These are phyloP conservation scores for Flexamia atlantica DNA, from an alignment of 2,888 invertebrate genomes.

Conservation along the genomic window DNA sequence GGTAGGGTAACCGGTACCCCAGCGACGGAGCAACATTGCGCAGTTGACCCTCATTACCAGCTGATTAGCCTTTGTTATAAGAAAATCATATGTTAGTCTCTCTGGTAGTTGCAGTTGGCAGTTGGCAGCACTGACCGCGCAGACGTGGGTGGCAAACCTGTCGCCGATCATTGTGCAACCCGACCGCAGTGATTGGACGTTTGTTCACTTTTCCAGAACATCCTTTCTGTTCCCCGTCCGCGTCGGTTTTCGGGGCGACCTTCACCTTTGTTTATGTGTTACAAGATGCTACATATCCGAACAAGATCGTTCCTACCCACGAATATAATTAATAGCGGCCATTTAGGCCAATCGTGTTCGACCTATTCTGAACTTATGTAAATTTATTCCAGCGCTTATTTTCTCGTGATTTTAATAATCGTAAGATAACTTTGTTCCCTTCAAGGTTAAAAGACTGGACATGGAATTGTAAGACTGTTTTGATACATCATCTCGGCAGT, in stretches of 20 bases:
- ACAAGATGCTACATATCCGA: neutral
- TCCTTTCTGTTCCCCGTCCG: neutral
- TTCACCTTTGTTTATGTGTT: constrained; percentile 29
- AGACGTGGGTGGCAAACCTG: constrained; percentile 45
- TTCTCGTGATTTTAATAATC: constrained; percentile 24
- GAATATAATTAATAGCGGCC: constrained; percentile 11
- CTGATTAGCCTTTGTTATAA: constrained; percentile 49
- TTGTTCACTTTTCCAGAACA: constrained; percentile 47
- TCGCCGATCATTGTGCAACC: constrained; percentile 31
- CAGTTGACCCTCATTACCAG: constrained; percentile 37
- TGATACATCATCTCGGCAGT: neutral
- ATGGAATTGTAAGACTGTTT: neutral
- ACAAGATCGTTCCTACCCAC: constrained; percentile 18
- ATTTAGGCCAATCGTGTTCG: constrained; percentile 36
- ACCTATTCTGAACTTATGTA: constrained; percentile 20
- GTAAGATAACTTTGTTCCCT: neutral
- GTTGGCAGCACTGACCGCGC: constrained; percentile 37
- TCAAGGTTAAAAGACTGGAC: neutral
- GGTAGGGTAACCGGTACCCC: neutral
- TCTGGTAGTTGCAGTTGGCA: neutral
- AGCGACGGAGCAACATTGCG: neutral
- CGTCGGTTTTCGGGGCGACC: neutral
- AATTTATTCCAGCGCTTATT: constrained; percentile 1
- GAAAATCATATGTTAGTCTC: neutral
- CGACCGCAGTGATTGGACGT: constrained; percentile 41